Evolutionary conservation across 1,140 invertebrate genomes (phyloP).

Genomic region (Bombus huntii): DNA sequence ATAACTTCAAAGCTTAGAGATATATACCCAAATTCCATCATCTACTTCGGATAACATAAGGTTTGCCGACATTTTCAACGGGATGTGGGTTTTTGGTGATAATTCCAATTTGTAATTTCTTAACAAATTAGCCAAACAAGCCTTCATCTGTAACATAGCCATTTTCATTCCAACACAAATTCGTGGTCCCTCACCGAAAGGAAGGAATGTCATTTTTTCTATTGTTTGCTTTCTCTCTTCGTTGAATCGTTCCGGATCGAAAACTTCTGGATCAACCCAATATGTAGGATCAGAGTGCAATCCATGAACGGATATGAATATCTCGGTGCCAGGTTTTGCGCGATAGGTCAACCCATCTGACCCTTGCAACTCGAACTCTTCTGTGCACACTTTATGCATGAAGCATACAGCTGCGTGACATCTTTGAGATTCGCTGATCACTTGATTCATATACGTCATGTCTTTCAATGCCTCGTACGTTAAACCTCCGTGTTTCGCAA

Average conservation of each 20-base stretch:
- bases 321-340: slow-evolving; percentile 54
- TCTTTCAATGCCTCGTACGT: slow-evolving; percentile 62
- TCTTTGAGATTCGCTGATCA: slow-evolving; percentile 65
- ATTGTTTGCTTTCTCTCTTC: slow-evolving; percentile 70
- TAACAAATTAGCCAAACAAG: slow-evolving; percentile 49
- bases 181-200: slow-evolving; percentile 85
- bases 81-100: slow-evolving; percentile 53
- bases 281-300: slow-evolving; percentile 77
- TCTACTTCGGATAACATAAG: neutral
- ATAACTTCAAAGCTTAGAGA: slow-evolving; percentile 5
- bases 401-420: slow-evolving; percentile 14
- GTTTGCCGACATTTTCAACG: slow-evolving; percentile 36
- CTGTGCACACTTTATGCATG: slow-evolving; percentile 57
- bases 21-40: slow-evolving; percentile 58
- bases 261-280: slow-evolving; percentile 84
- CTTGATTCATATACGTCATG: slow-evolving; percentile 67
- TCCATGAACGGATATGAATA: slow-evolving; percentile 77
- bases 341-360: slow-evolving; percentile 61
- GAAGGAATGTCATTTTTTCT: slow-evolving; percentile 80
- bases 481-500: slow-evolving; percentile 41
- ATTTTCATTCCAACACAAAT: slow-evolving; percentile 83
- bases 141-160: slow-evolving; percentile 60
- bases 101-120: slow-evolving; percentile 58
- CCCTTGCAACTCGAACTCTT: slow-evolving; percentile 50
- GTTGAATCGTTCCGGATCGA: slow-evolving; percentile 85